Evolutionary conservation across 2,888 invertebrate species (phyloP).

Genomic region (Nasonia oneida): DNA sequence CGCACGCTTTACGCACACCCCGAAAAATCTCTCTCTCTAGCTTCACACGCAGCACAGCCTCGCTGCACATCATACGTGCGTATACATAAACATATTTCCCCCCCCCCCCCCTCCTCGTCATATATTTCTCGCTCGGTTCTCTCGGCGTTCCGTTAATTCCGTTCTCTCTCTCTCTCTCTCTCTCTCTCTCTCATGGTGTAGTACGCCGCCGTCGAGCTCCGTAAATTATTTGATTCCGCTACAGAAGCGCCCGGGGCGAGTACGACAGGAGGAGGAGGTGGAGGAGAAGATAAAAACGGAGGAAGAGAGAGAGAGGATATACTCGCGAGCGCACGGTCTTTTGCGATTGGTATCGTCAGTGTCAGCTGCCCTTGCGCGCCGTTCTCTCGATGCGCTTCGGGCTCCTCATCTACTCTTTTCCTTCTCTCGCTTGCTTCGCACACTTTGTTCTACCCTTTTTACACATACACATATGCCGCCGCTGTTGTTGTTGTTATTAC

Average conservation of each 20-base stretch:
- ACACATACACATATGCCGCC: conserved; percentile 8
- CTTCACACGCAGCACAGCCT: background rate
- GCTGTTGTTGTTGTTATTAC: conserved; percentile 40
- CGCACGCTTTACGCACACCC: background rate
- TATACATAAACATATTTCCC: conserved; percentile 36
- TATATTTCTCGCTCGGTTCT: background rate
- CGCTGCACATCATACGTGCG: background rate
- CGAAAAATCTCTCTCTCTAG: background rate
- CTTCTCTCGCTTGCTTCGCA: background rate
- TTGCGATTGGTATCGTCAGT: conserved; percentile 64
- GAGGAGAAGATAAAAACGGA: conserved; percentile 38
- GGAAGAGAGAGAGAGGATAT: conserved; percentile 30
- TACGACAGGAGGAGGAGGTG: conserved; percentile 52
- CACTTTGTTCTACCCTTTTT: conserved; percentile 50
- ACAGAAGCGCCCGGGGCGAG: conserved; percentile 61
- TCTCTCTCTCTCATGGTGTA: conserved; percentile 21
- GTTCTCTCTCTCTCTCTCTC: conserved; percentile 5
- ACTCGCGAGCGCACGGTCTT: conserved; percentile 45
- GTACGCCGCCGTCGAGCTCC: conserved; percentile 40
- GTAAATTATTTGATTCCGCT: conserved; percentile 64
- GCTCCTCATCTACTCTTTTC: conserved; percentile 50
- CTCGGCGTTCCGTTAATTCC: background rate
- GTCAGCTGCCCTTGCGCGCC: conserved; percentile 59
- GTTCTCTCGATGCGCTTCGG: conserved; percentile 51
- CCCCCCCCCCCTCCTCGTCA: background rate